Evolutionary conservation across 2,888 invertebrate genomes (phyloP).

Genomic region (Fabriciana adippe): DNA sequence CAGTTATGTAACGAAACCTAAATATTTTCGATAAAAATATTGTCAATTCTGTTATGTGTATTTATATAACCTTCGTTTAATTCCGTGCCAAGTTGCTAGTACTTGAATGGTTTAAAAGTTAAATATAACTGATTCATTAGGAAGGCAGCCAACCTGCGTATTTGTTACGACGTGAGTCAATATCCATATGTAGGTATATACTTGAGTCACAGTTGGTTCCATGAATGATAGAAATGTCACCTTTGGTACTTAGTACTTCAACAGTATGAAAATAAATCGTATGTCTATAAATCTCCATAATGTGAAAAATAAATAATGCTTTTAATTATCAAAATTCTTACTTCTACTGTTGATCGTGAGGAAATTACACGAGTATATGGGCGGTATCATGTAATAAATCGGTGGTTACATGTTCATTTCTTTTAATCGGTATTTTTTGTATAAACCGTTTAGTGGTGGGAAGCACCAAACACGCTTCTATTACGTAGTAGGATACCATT

Average conservation of each 20-base stretch:
- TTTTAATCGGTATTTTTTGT: too few relatives aligned
- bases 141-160: slow-evolving; percentile 36
- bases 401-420: too few relatives aligned
- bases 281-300: too few relatives aligned
- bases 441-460: too few relatives aligned
- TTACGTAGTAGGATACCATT: too few relatives aligned
- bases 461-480: too few relatives aligned
- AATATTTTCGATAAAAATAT: not conserved
- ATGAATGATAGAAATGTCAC: slow-evolving; percentile 50
- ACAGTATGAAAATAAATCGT: slow-evolving; percentile 10
- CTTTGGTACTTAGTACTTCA: slow-evolving; percentile 16
- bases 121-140: slow-evolving; percentile 41
- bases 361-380: too few relatives aligned
- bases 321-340: too few relatives aligned
- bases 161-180: slow-evolving; percentile 56
- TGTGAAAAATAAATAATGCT: too few relatives aligned
- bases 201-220: slow-evolving; percentile 62
- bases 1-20: too few relatives aligned
- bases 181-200: slow-evolving; percentile 27
- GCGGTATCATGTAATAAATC: too few relatives aligned
- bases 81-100: slow-evolving; percentile 6
- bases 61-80: not conserved
- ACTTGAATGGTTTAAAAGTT: slow-evolving; percentile 15
- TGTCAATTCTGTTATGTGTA: not conserved
- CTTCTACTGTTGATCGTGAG: too few relatives aligned